Percentiles rank a stretch among this genome's conserved stretches.
Conservation (phyloP, 30 jellyfish, hydroid and myxozoan species). For the Aurelia aurita complex sp. Pacific region DNA sequence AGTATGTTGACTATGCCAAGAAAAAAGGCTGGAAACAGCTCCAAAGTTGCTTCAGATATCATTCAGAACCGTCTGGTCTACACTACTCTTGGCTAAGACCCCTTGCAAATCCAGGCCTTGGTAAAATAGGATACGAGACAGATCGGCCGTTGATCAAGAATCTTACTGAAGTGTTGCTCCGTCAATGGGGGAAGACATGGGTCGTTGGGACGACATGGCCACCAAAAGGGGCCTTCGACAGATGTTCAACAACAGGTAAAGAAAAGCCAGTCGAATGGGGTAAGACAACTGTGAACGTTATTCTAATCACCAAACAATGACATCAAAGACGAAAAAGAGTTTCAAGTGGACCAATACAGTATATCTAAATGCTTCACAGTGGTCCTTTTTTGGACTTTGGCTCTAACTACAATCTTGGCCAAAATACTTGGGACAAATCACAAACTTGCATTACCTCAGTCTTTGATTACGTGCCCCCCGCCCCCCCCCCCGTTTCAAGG, state of each 20-base stretch:
- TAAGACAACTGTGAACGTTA: slow-evolving; percentile 48
- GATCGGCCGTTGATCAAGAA: slow-evolving; percentile 43
- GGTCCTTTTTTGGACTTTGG: too few relatives aligned
- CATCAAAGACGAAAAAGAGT: too few relatives aligned
- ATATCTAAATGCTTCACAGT: too few relatives aligned
- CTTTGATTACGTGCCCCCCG: too few relatives aligned
- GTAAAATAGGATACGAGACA: slow-evolving; percentile 41
- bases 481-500: too few relatives aligned
- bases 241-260: slow-evolving; percentile 50
- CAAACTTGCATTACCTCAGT: too few relatives aligned
- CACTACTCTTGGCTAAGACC: slow-evolving; percentile 70
- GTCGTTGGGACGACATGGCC: slow-evolving; percentile 54
- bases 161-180: slow-evolving; percentile 49
- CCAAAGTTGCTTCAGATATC: slow-evolving; percentile 58
- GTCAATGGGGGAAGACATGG: slow-evolving; percentile 66
- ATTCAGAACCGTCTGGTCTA: slow-evolving; percentile 20
- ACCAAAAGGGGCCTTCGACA: slow-evolving; percentile 51
- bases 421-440: too few relatives aligned
- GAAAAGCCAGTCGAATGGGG: slow-evolving; percentile 58
- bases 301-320: slow-evolving; percentile 34
- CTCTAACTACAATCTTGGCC: too few relatives aligned
- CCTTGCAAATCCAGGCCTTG: slow-evolving; percentile 47
- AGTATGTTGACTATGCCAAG: slow-evolving; percentile 45
- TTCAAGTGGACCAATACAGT: too few relatives aligned
- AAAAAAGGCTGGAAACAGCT: slow-evolving; percentile 48